Conservation (phyloP, 2,888 invertebrate species). For the Tethea ocularis region DNA sequence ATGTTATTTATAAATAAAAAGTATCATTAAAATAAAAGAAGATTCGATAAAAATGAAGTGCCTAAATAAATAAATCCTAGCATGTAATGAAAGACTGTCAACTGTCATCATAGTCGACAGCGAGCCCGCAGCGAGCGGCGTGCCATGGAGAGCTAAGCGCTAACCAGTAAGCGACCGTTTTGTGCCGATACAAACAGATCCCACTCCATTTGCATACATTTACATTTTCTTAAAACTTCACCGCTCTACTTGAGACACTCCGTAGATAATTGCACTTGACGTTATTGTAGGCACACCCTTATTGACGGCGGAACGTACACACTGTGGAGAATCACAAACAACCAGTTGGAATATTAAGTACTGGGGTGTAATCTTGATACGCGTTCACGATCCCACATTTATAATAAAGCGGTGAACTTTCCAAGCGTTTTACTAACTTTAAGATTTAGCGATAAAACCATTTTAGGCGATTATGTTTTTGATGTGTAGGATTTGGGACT, state of each 20-base stretch:
- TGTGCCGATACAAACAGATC: slow-evolving; percentile 34
- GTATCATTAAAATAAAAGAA: too few relatives aligned
- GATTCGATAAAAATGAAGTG: too few relatives aligned
- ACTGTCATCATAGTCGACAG: too few relatives aligned
- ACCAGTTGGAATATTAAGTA: slow-evolving; percentile 33
- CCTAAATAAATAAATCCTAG: too few relatives aligned
- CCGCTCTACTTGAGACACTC: slow-evolving; percentile 13
- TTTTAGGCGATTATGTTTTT: background rate
- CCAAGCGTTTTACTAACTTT: background rate
- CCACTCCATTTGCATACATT: slow-evolving; percentile 52
- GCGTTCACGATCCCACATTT: background rate
- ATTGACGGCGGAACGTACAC: slow-evolving; percentile 22
- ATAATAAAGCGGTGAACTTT: background rate
- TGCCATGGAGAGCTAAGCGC: background rate
- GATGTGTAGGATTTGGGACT: background rate
- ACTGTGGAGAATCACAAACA: slow-evolving; percentile 37
- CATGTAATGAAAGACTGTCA: too few relatives aligned
- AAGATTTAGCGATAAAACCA: background rate
- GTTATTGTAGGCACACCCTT: slow-evolving; percentile 36
- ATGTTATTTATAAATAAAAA: too few relatives aligned
- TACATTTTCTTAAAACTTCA: slow-evolving; percentile 48
- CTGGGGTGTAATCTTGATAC: slow-evolving; percentile 9
- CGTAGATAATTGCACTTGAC: slow-evolving; percentile 26
- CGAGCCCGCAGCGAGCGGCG: background rate
- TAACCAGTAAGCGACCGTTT: slow-evolving; percentile 9